These are phyloP conservation scores for Microcebus murinus DNA, from an alignment of 2,113 vertebrate genomes.

Conservation along the genomic window DNA sequence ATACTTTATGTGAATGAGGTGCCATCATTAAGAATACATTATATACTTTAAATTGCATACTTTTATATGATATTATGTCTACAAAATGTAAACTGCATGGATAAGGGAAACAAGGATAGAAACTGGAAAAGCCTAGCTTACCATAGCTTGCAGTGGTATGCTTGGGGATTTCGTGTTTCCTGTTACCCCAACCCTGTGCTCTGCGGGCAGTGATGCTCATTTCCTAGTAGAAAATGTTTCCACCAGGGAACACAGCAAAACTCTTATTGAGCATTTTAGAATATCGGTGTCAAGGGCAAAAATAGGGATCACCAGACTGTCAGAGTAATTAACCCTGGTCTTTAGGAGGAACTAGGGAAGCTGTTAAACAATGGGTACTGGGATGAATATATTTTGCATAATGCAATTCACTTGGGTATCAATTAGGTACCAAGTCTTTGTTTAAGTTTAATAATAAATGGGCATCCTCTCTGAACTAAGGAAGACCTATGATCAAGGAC, in stretches of 20 bases:
- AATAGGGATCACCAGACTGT: background rate
- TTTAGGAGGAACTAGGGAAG: background rate
- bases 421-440: background rate
- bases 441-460: background rate
- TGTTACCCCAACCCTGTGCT: background rate
- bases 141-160: background rate
- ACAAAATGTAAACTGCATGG: background rate
- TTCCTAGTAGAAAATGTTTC: background rate
- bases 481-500: background rate
- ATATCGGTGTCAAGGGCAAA: background rate
- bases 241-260: background rate
- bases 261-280: background rate
- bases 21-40: background rate
- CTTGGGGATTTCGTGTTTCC: background rate
- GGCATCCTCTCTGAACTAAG: background rate
- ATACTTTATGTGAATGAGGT: background rate
- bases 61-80: background rate
- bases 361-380: background rate
- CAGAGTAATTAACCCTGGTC: background rate
- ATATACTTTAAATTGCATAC: background rate
- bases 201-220: background rate
- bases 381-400: background rate
- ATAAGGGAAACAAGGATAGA: background rate
- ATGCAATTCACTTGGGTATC: background rate
- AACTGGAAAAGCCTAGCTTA: background rate